phyloP scores from a whole-genome alignment of 2,113 vertebrate genomes.

The Lonchura striata region DNA sequence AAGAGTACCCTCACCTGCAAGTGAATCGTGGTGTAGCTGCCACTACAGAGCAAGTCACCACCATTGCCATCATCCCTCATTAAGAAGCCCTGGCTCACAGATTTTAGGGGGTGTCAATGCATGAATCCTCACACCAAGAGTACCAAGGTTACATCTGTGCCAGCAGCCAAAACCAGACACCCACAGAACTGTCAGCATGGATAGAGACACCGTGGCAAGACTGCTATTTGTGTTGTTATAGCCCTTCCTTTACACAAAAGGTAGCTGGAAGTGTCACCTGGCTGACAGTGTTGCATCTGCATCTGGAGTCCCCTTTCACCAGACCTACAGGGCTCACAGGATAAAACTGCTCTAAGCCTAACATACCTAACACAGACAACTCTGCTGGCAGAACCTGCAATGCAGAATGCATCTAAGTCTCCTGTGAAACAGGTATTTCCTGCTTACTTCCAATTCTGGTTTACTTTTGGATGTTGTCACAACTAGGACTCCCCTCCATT shows the following conservation, averaged over 20 bases:
- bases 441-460: neutral
- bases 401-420: rapidly evolving
- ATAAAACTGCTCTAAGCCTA: neutral
- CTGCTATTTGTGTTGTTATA: neutral
- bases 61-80: neutral
- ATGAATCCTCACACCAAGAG: rapidly evolving
- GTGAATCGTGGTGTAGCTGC: rapidly evolving
- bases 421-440: neutral
- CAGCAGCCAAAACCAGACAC: neutral
- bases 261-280: neutral
- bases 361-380: neutral
- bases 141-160: rapidly evolving
- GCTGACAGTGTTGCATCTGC: rapidly evolving
- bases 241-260: neutral
- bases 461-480: neutral
- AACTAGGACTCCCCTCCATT: neutral
- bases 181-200: neutral
- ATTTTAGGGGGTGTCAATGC: neutral
- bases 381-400: neutral
- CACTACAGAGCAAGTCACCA: neutral
- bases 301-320: neutral
- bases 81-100: neutral
- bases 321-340: neutral
- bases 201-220: neutral
- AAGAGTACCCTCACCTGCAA: neutral